Conservation (phyloP, 2,113 vertebrate genomes). For the Crocuta crocuta region DNA sequence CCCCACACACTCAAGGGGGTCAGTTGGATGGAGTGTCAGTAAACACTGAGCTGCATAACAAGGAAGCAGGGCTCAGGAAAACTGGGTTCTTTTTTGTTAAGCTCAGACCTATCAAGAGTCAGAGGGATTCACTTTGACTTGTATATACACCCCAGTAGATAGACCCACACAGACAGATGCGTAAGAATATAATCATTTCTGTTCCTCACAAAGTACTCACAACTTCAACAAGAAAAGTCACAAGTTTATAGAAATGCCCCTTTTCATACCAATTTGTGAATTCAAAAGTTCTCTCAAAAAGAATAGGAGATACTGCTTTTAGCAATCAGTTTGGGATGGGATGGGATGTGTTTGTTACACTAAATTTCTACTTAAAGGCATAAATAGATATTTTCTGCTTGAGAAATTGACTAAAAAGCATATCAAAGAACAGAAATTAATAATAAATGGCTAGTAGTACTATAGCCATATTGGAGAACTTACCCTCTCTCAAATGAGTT, state of each 20-base stretch:
- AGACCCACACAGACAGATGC: background rate
- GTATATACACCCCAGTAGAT: background rate
- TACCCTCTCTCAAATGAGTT: background rate
- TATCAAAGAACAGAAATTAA: background rate
- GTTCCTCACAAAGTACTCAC: background rate
- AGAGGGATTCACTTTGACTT: background rate
- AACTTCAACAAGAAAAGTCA: background rate
- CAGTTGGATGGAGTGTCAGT: background rate
- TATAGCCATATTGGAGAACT: background rate
- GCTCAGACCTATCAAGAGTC: background rate
- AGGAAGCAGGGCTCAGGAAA: background rate
- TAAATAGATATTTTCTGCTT: background rate
- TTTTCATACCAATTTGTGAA: constrained; percentile 14
- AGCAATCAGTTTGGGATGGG: background rate
- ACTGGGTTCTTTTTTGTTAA: background rate
- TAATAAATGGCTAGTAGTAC: background rate
- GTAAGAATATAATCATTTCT: background rate
- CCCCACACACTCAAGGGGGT: no score
- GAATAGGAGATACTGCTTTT: background rate
- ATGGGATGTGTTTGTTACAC: background rate
- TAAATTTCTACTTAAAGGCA: background rate
- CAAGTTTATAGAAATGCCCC: background rate
- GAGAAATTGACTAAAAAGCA: background rate
- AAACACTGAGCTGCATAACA: background rate
- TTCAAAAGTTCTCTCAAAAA: constrained; percentile 14